phyloP scores from a whole-genome alignment of 2,888 invertebrate genomes.

The Yponomeuta evonymella region DNA sequence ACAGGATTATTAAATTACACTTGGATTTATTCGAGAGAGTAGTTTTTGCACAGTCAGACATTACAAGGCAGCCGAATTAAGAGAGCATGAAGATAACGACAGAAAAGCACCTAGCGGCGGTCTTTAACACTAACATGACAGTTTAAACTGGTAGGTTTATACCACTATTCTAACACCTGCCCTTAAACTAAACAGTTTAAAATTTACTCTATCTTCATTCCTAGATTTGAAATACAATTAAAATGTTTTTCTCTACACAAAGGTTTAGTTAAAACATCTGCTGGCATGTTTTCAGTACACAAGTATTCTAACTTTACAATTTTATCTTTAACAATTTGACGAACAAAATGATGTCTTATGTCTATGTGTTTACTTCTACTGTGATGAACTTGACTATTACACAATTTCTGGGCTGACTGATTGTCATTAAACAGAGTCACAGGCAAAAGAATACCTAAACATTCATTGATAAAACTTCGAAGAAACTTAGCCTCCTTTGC shows the following conservation, averaged over 20 bases:
- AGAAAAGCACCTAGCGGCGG: no score
- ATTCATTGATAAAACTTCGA: slow-evolving; percentile 9
- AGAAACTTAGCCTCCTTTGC: slow-evolving; percentile 11
- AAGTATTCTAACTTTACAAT: slow-evolving; percentile 16
- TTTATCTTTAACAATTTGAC: slow-evolving; percentile 12
- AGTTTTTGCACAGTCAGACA: no score
- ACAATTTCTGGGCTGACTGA: slow-evolving; percentile 17
- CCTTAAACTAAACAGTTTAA: slow-evolving; percentile 20
- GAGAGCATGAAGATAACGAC: no score
- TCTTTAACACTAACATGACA: no score
- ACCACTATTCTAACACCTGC: slow-evolving; percentile 17
- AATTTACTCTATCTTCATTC: slow-evolving; percentile 1
- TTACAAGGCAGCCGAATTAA: no score
- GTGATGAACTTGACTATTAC: slow-evolving; percentile 17
- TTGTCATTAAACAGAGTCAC: slow-evolving; percentile 13
- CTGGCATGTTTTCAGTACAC: slow-evolving; percentile 16
- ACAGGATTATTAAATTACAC: no score
- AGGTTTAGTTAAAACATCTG: slow-evolving; percentile 18
- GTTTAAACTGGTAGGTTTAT: no score
- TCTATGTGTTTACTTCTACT: slow-evolving; percentile 18
- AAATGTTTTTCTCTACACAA: slow-evolving; percentile 18
- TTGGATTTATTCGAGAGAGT: no score
- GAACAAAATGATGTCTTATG: slow-evolving; percentile 15
- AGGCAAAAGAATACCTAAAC: not conserved
- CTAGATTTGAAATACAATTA: slow-evolving; percentile 18